Percentiles rank a stretch among this genome's conserved stretches.
Evolutionary conservation across 2,797 vertebrate genomes (phyloP).

Genomic region (Tragopan temminckii): DNA sequence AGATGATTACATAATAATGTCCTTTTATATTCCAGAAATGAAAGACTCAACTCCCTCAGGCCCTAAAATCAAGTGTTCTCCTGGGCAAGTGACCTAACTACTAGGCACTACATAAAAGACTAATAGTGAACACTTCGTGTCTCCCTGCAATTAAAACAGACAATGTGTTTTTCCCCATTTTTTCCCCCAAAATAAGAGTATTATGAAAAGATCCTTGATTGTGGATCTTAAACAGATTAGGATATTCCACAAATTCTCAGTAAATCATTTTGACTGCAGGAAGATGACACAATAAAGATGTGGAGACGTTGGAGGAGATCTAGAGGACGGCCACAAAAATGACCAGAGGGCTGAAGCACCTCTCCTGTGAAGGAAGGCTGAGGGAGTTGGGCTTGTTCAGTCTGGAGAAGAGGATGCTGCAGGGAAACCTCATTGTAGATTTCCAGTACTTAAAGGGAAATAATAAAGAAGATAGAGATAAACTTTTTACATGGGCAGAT

Average conservation of each 20-base stretch:
- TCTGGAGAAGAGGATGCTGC: no score
- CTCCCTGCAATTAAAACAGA: not conserved
- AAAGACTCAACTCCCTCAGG: not conserved
- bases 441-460: no score
- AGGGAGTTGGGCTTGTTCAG: no score
- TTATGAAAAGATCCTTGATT: not conserved
- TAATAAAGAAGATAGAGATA: no score
- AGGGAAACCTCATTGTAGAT: no score
- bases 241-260: not conserved
- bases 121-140: not conserved
- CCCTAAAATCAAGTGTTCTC: not conserved
- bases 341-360: no score
- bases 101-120: not conserved
- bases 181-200: not conserved
- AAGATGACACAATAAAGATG: not conserved
- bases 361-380: no score
- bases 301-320: no score
- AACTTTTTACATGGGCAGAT: no score
- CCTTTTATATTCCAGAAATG: not conserved
- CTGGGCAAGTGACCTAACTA: not conserved
- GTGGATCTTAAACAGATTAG: not conserved
- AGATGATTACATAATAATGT: not conserved
- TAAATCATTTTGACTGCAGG: not conserved
- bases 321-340: no score
- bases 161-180: not conserved